Evolutionary conservation across 2,888 invertebrate genomes (phyloP).

Genomic region (Dryobota labecula): DNA sequence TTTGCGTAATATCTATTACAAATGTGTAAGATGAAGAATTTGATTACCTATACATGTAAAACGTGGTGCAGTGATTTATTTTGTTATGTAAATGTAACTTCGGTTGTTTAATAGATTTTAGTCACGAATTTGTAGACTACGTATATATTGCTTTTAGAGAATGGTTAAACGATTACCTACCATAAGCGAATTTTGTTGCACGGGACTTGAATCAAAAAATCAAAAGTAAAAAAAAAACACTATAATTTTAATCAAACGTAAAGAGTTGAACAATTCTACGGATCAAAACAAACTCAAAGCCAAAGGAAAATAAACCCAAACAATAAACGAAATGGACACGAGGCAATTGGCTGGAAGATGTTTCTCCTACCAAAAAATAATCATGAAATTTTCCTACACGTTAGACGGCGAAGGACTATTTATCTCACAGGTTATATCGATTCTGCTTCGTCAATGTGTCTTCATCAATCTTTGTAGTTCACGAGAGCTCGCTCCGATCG

Average conservation of each 20-base stretch:
- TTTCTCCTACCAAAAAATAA: slow-evolving; percentile 20
- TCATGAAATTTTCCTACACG: slow-evolving; percentile 38
- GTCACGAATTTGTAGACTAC: slow-evolving; percentile 46
- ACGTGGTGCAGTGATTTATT: slow-evolving; percentile 27
- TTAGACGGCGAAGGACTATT: slow-evolving; percentile 29
- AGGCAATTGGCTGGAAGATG: slow-evolving; percentile 31
- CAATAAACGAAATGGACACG: slow-evolving; percentile 16
- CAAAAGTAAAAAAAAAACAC: slow-evolving; percentile 6
- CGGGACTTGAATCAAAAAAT: not conserved
- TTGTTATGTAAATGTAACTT: slow-evolving; percentile 31
- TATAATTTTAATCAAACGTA: not conserved
- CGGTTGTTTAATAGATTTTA: slow-evolving; percentile 35
- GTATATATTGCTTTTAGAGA: slow-evolving; percentile 34
- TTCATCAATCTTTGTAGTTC: slow-evolving; percentile 56
- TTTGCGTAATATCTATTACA: slow-evolving; percentile 32
- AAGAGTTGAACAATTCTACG: not conserved
- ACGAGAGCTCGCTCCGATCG: slow-evolving; percentile 28
- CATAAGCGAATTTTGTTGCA: not conserved
- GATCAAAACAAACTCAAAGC: slow-evolving; percentile 7
- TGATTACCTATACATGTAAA: slow-evolving; percentile 18
- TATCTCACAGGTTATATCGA: slow-evolving; percentile 40
- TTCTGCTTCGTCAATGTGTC: slow-evolving; percentile 53
- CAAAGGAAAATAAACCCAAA: slow-evolving; percentile 4
- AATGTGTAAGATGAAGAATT: slow-evolving; percentile 22
- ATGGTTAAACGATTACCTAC: slow-evolving; percentile 4